These are phyloP conservation scores for Alouatta palliata DNA, from an alignment of 2,113 vertebrate genomes.

Conservation along the genomic window DNA sequence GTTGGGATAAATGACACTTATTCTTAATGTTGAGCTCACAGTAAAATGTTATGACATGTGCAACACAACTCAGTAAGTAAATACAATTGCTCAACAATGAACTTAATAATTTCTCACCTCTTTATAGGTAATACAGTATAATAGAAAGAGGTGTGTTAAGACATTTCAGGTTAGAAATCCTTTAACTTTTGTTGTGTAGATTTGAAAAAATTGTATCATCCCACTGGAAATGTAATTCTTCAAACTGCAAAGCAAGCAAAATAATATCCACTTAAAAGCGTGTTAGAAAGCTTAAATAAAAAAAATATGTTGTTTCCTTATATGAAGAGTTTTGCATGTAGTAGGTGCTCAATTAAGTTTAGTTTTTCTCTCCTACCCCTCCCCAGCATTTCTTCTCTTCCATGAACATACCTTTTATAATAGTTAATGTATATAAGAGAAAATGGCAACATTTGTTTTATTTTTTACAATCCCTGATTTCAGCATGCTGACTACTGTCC, in stretches of 20 bases:
- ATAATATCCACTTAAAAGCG: neutral
- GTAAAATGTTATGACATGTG: neutral
- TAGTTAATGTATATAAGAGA: neutral
- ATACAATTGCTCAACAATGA: neutral
- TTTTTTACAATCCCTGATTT: neutral
- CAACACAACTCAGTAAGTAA: neutral
- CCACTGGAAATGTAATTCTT: neutral
- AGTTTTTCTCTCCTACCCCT: neutral
- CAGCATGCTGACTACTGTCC: neutral
- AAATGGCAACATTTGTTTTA: neutral
- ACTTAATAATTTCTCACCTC: neutral
- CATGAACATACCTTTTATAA: neutral
- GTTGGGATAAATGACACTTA: neutral
- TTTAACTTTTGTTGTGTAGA: neutral
- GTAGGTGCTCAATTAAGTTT: neutral
- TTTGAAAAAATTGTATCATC: neutral
- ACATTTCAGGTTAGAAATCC: neutral
- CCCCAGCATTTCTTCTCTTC: neutral
- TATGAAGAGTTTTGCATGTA: neutral
- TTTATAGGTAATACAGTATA: neutral
- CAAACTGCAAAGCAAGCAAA: neutral
- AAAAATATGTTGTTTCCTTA: neutral
- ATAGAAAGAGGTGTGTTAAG: neutral
- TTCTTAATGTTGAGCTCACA: neutral
- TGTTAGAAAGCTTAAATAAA: neutral